Evolutionary conservation across 2,888 invertebrate species (phyloP), one percentile per base, ranked within the genome.

Genomic region (Scrobipalpa costella): DNA sequence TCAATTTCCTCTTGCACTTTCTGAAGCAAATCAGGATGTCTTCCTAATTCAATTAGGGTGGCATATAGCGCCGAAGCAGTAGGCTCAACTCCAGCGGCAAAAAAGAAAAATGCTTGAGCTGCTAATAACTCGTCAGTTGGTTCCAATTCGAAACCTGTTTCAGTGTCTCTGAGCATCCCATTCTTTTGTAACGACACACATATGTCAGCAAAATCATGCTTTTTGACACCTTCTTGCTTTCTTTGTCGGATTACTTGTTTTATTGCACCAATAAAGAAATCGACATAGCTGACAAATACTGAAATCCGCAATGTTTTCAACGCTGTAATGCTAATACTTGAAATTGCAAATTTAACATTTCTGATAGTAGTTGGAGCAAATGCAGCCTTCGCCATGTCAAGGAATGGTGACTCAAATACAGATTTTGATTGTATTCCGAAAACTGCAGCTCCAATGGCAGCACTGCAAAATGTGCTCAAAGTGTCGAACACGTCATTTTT

Each of bases 91-190:
- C 90, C 90, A 34, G 87, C 90, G 44, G 76, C 70, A 61, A 84
- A 86, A 68, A 86, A 88, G 68, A 89, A 82, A 62, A 88, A 84
- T 0, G 80, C 83, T 68, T 88, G 86, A 6, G 85, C 83, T 5
- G 83, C 80, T 21, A 86, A 63, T 6, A 83, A 36, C 60, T 82
- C 85, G 61, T 85, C 85, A 0, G 86, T 84, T 0, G 88, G 81
- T 40, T 82, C 74, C 57, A 88, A 50, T 34, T 78, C 76, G 2
- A 74, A 73, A 0, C 81, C 83, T 0, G 81, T 79, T 0, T 78
- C 76, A 1, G 60, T 47, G 63, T 88, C 84, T 19, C 59, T 71
- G 70, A 85, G 71, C 0, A 64, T 69, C 5, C 86, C 86, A 21
- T 71, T 72, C 47, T 79, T 83, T 67, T 86, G 82, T 17, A 89